These are phyloP conservation scores for Calcarius lapponicus DNA, from an alignment of 2,797 vertebrate species.

Conservation along the genomic window DNA sequence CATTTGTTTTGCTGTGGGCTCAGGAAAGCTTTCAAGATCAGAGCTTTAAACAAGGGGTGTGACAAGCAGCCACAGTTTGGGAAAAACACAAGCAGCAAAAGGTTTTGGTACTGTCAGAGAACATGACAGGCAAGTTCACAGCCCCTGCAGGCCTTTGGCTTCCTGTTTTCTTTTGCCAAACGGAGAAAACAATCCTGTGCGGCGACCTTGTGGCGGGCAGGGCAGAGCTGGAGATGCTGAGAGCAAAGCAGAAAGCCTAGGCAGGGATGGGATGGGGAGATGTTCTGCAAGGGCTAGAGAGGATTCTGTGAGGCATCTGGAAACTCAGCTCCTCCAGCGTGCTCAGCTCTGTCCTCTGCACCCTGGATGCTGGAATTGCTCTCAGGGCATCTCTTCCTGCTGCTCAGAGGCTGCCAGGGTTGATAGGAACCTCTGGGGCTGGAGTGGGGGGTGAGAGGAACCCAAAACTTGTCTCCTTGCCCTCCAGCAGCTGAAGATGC, in stretches of 20 bases:
- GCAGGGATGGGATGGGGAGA: not conserved
- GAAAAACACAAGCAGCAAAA: slow-evolving; percentile 53
- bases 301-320: not conserved
- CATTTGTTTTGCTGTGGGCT: slow-evolving; percentile 3
- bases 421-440: not conserved
- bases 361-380: not conserved
- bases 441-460: not conserved
- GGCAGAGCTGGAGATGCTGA: not conserved
- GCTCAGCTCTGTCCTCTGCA: not conserved
- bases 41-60: not conserved
- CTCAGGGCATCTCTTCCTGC: not conserved
- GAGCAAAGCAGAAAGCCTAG: not conserved
- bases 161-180: slow-evolving; percentile 36
- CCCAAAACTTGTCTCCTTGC: not conserved
- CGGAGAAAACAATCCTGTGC: not conserved
- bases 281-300: not conserved
- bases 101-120: slow-evolving; percentile 59
- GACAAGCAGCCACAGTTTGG: slow-evolving; percentile 21
- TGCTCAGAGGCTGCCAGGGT: not conserved
- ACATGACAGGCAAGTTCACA: slow-evolving; percentile 64
- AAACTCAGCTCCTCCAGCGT: not conserved
- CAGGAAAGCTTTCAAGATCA: slow-evolving; percentile 36
- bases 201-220: not conserved
- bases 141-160: slow-evolving; percentile 26
- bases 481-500: not conserved